Percentiles rank a stretch among this genome's conserved stretches.
These are phyloP conservation scores for Lycocorax pyrrhopterus DNA, from an alignment of 2,113 vertebrate genomes.

Conservation along the genomic window DNA sequence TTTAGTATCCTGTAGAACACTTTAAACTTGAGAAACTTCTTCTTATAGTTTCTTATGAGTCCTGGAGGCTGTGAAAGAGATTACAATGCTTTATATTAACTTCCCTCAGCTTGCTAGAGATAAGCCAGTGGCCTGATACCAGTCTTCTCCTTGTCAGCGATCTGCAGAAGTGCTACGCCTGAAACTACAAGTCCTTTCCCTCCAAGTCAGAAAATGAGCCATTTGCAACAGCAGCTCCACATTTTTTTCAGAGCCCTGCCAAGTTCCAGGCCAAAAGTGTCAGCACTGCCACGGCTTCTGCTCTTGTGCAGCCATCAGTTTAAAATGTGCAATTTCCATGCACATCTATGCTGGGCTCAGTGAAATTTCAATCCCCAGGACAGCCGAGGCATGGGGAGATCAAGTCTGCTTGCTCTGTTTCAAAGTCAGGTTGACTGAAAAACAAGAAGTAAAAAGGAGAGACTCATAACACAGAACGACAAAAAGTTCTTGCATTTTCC, in stretches of 20 bases:
- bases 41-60: conserved; percentile 57
- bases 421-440: conserved; percentile 29
- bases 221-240: conserved; percentile 17
- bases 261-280: conserved; percentile 53
- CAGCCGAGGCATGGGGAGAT: conserved; percentile 58
- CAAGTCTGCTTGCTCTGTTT: conserved; percentile 56
- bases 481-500: not conserved
- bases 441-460: not conserved
- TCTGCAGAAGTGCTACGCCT: conserved; percentile 23
- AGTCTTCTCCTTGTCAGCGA: conserved; percentile 25
- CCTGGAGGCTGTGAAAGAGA: conserved; percentile 65
- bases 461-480: not conserved
- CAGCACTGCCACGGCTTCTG: conserved; percentile 56
- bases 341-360: conserved; percentile 55
- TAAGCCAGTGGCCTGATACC: conserved; percentile 40
- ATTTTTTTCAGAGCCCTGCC: not conserved
- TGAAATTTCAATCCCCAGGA: conserved; percentile 58
- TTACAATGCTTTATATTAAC: conserved; percentile 53
- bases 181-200: not conserved
- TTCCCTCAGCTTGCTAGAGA: conserved; percentile 28
- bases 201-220: conserved; percentile 46
- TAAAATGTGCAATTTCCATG: conserved; percentile 69
- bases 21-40: conserved; percentile 64
- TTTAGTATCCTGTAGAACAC: conserved; percentile 52
- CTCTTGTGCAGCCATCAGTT: conserved; percentile 61